Conservation (phyloP, 1,140 invertebrate genomes). For the Bombus vancouverensis region DNA sequence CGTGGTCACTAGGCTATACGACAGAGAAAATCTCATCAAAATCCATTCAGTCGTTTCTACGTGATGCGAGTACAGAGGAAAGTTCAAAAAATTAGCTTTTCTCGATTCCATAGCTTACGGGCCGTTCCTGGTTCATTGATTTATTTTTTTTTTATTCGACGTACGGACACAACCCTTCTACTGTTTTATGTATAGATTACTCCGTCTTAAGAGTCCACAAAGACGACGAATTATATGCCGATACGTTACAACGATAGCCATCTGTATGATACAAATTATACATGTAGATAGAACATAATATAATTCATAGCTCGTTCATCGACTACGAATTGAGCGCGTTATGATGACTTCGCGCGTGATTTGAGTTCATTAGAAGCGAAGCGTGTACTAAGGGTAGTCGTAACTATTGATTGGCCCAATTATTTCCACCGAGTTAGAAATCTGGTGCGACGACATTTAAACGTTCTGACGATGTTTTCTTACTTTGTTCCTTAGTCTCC, state of each 20-base stretch:
- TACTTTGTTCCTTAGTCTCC: too few species aligned
- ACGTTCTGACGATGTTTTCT: background rate
- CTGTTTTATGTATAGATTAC: background rate
- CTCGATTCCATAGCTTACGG: too few species aligned
- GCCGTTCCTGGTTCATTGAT: too few species aligned
- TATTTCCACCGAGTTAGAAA: constrained; percentile 8
- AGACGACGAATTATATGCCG: background rate
- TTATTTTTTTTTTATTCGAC: too few species aligned
- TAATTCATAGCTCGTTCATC: background rate
- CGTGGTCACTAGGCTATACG: too few species aligned
- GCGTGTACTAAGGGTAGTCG: background rate
- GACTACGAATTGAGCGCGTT: background rate
- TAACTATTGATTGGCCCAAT: constrained; percentile 12
- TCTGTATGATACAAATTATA: background rate
- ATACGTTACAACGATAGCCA: background rate
- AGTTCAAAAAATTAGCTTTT: too few species aligned
- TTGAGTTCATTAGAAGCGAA: constrained; percentile 2
- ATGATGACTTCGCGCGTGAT: background rate
- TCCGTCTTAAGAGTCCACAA: background rate
- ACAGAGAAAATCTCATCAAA: too few species aligned
- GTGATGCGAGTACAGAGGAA: too few species aligned
- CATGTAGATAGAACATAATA: background rate
- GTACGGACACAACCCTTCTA: too few species aligned
- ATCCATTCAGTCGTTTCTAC: too few species aligned
- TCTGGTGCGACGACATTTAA: background rate